Percentiles rank a stretch among this genome's conserved stretches.
phyloP scores from a whole-genome alignment of 2,888 invertebrate genomes.

The Macrophya alboannulata region DNA sequence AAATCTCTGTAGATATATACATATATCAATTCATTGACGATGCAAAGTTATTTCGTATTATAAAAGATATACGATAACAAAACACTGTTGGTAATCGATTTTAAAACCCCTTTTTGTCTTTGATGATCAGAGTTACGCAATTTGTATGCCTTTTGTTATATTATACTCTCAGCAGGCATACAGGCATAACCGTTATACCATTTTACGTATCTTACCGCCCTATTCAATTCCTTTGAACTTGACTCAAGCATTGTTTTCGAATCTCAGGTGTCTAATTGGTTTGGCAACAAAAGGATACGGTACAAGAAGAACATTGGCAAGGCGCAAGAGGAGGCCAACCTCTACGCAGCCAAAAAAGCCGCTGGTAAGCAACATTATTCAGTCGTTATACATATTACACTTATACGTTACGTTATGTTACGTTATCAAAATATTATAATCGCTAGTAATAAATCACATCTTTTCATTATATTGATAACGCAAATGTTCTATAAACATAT shows the following conservation, averaged over 20 bases:
- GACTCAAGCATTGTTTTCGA: constrained; percentile 34
- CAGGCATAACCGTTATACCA: not conserved
- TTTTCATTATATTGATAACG: too few species aligned
- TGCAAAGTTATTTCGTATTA: not conserved
- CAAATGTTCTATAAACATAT: too few species aligned
- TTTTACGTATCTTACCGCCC: not conserved
- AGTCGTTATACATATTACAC: constrained; percentile 54
- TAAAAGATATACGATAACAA: not conserved
- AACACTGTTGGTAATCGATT: constrained; percentile 11
- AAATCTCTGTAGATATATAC: too few species aligned
- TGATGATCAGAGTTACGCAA: constrained; percentile 9
- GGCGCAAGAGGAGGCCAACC: constrained; percentile 99
- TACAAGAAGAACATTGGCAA: constrained; percentile 99
- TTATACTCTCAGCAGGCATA: not conserved
- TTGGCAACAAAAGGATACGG: constrained; percentile 99
- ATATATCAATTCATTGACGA: not conserved
- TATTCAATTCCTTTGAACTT: constrained; percentile 17
- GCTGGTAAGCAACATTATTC: constrained; percentile 85
- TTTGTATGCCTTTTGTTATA: constrained; percentile 30
- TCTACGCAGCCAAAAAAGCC: constrained; percentile 99
- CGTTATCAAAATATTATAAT: constrained; percentile 44
- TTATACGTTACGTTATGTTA: too few species aligned
- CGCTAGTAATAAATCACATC: too few species aligned
- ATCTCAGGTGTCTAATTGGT: constrained; percentile 98
- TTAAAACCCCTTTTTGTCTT: not conserved